Evolutionary conservation across 2,888 invertebrate species (phyloP).

Genomic region (Dichetophora obliterata): DNA sequence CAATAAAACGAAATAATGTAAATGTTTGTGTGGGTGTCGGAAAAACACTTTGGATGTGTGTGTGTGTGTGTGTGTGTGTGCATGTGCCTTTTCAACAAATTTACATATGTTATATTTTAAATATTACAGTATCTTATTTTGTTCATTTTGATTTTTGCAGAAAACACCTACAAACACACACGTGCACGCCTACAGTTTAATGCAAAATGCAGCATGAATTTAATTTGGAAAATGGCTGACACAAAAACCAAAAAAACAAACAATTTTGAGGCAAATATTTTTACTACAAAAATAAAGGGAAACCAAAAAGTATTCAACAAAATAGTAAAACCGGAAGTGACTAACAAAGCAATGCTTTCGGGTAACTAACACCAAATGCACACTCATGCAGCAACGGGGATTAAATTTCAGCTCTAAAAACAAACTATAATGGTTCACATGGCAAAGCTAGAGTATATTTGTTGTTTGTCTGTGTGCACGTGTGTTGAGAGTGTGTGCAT

Average conservation of each 20-base stretch:
- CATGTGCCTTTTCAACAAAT: background rate
- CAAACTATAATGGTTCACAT: background rate
- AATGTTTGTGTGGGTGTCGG: background rate
- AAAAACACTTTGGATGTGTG: background rate
- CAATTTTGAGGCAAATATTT: too few relatives aligned
- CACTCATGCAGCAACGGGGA: background rate
- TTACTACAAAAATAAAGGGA: too few relatives aligned
- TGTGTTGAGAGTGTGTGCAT: background rate
- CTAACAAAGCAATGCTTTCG: too few relatives aligned
- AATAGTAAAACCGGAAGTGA: too few relatives aligned
- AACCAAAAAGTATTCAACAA: too few relatives aligned
- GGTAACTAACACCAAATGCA: background rate
- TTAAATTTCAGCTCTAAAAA: slow-evolving; percentile 1
- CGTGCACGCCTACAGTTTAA: background rate
- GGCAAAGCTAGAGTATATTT: background rate
- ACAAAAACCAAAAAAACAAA: background rate
- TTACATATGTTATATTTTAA: background rate
- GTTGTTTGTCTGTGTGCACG: too few relatives aligned
- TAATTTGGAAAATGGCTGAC: background rate
- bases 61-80: background rate
- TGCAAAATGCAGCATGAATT: slow-evolving; percentile 5
- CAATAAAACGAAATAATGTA: background rate
- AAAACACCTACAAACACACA: background rate
- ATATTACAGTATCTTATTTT: background rate
- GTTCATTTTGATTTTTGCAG: background rate